Evolutionary conservation across 2,888 invertebrate genomes (phyloP).

Genomic region (Drosophila monieri): DNA sequence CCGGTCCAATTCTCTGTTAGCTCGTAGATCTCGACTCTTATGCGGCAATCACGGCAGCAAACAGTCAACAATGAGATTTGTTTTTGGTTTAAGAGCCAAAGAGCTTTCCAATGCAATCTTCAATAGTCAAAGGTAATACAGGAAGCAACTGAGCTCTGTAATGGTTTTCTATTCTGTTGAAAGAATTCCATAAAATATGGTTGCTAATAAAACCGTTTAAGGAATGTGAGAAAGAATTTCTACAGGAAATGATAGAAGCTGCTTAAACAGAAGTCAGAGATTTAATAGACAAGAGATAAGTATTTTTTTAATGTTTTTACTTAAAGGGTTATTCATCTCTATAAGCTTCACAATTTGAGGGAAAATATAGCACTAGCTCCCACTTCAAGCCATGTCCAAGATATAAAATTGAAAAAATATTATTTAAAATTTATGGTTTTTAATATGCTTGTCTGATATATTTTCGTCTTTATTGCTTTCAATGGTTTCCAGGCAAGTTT

Average conservation of each 20-base stretch:
- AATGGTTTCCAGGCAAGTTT: constrained; percentile 29
- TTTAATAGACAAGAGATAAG: background rate
- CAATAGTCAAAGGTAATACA: constrained; percentile 35
- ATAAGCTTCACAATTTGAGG: too few species aligned
- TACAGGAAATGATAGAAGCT: background rate
- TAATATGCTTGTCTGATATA: constrained; percentile 29
- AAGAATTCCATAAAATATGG: constrained; percentile 32
- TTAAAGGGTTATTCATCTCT: too few species aligned
- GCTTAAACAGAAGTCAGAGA: background rate
- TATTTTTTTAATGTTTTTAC: background rate
- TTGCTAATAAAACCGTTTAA: constrained; percentile 14
- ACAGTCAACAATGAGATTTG: constrained; percentile 64
- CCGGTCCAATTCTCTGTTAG: constrained; percentile 14
- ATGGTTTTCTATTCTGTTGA: constrained; percentile 23
- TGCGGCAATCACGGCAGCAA: constrained; percentile 71
- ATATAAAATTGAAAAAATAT: constrained; percentile 4
- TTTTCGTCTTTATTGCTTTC: constrained; percentile 30
- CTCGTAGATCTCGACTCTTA: constrained; percentile 61
- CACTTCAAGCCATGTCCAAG: background rate
- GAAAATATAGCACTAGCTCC: background rate
- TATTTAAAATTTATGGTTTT: constrained; percentile 31
- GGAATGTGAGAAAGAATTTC: constrained; percentile 12
- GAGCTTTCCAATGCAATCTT: constrained; percentile 36
- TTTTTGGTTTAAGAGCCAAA: constrained; percentile 42
- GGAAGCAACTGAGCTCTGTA: constrained; percentile 23